Conservation (phyloP, 2,797 vertebrate genomes). For the Lacerta bilineata region DNA sequence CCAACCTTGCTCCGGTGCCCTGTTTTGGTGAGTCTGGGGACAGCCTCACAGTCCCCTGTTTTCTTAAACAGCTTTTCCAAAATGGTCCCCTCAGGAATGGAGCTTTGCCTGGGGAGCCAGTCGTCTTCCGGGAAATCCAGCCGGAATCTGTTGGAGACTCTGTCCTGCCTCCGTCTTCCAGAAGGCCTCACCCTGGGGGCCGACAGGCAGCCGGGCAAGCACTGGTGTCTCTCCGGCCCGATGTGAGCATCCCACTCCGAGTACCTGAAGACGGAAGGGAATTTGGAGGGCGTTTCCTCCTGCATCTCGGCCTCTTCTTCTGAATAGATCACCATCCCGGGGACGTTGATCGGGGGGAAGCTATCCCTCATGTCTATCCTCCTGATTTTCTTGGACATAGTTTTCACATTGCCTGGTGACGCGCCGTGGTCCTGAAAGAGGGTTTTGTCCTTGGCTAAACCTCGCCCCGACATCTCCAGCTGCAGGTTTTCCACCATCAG, state of each 20-base stretch:
- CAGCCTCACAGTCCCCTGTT: neutral
- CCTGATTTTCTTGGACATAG: conserved; percentile 24
- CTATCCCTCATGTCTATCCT: conserved; percentile 11
- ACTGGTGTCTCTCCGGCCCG: neutral
- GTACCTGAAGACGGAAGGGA: conserved; percentile 14
- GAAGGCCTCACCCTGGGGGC: neutral
- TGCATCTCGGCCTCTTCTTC: conserved; percentile 41
- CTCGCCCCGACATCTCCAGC: conserved; percentile 33
- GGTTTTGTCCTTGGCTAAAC: conserved; percentile 46
- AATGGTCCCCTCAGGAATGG: conserved; percentile 64
- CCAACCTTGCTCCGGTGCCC: neutral
- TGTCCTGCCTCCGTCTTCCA: neutral
- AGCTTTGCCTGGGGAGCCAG: conserved; percentile 29
- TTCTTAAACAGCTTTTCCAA: conserved; percentile 63
- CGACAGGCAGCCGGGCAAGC: neutral
- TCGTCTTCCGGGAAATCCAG: neutral
- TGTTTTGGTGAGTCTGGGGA: neutral
- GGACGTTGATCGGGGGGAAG: conserved; percentile 38
- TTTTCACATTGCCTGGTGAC: conserved; percentile 35
- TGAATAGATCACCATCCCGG: conserved; percentile 46
- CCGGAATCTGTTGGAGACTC: neutral
- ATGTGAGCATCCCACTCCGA: conserved; percentile 9
- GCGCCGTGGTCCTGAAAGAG: conserved; percentile 46
- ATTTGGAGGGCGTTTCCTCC: neutral
- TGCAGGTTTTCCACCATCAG: conserved; percentile 57